phyloP scores from a whole-genome alignment of 2,113 vertebrate genomes.

The Synchiropus splendidus region DNA sequence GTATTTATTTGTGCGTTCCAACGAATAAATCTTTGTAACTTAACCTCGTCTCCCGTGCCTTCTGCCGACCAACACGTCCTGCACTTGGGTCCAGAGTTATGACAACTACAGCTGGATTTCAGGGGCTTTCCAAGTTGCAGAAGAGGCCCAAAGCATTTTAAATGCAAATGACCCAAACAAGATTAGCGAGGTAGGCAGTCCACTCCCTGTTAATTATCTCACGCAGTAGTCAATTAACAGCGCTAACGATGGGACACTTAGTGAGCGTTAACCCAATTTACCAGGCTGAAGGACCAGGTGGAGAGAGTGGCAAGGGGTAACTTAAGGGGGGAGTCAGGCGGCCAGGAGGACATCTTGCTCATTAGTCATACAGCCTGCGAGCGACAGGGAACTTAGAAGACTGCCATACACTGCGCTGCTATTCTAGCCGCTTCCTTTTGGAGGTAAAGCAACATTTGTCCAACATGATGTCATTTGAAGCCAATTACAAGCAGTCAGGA shows the following conservation, averaged over 20 bases:
- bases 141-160: slow-evolving; percentile 62
- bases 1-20: too few relatives aligned
- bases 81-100: too few relatives aligned
- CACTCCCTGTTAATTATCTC: slow-evolving; percentile 66
- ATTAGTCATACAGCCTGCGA: too few relatives aligned
- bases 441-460: slow-evolving; percentile 21
- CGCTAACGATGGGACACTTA: slow-evolving; percentile 65
- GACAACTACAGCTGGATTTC: too few relatives aligned
- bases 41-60: too few relatives aligned
- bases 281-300: slow-evolving; percentile 33
- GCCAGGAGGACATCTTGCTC: slow-evolving; percentile 3
- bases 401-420: too few relatives aligned
- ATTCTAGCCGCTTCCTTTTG: too few relatives aligned
- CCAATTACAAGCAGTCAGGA: slow-evolving; percentile 46
- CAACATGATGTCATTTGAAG: slow-evolving; percentile 21
- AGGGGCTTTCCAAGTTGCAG: neutral
- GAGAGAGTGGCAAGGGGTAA: slow-evolving; percentile 39
- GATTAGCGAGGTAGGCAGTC: slow-evolving; percentile 62
- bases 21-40: too few relatives aligned
- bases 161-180: slow-evolving; percentile 71
- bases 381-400: too few relatives aligned
- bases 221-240: slow-evolving; percentile 64
- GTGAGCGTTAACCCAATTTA: slow-evolving; percentile 64
- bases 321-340: slow-evolving; percentile 23
- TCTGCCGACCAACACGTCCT: too few relatives aligned